phyloP scores from a whole-genome alignment of 2,113 vertebrate species.

The Nibea coibor region DNA sequence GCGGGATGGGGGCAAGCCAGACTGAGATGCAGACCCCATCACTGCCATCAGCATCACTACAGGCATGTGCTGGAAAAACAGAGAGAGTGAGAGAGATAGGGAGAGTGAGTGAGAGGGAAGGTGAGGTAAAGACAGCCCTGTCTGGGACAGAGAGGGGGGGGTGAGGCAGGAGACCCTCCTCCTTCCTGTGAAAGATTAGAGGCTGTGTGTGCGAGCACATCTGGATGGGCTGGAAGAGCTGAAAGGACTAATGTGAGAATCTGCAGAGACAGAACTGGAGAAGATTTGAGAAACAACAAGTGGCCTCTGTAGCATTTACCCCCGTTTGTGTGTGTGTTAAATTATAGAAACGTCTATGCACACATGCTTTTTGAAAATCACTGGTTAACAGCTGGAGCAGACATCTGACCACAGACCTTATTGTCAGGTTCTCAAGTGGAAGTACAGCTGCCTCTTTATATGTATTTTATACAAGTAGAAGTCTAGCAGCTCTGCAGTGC shows the following conservation, averaged over 20 bases:
- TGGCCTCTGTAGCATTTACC: conserved; percentile 18
- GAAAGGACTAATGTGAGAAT: conserved; percentile 61
- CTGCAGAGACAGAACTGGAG: conserved; percentile 8
- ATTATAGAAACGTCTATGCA: not conserved
- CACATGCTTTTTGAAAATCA: not conserved
- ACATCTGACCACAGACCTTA: not conserved
- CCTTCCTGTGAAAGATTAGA: conserved; percentile 82
- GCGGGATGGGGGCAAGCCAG: conserved; percentile 6
- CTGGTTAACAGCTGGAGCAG: not conserved
- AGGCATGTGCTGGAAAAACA: conserved; percentile 62
- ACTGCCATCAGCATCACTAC: conserved; percentile 62
- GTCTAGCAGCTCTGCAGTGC: not conserved
- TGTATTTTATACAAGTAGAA: no score
- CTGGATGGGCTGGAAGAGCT: conserved; percentile 71
- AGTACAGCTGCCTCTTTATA: no score
- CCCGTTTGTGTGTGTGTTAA: conserved; percentile 6
- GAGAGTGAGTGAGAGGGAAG: conserved; percentile 66
- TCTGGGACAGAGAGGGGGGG: conserved; percentile 53
- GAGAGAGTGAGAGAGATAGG: conserved; percentile 42
- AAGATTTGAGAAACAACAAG: conserved; percentile 20
- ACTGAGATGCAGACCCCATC: conserved; percentile 39
- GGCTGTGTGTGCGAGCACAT: conserved; percentile 72
- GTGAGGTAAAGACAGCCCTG: conserved; percentile 62
- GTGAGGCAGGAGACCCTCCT: conserved; percentile 58
- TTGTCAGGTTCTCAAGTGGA: not conserved